Conservation (phyloP, 2,888 invertebrate genomes). For the Stenurella melanura region DNA sequence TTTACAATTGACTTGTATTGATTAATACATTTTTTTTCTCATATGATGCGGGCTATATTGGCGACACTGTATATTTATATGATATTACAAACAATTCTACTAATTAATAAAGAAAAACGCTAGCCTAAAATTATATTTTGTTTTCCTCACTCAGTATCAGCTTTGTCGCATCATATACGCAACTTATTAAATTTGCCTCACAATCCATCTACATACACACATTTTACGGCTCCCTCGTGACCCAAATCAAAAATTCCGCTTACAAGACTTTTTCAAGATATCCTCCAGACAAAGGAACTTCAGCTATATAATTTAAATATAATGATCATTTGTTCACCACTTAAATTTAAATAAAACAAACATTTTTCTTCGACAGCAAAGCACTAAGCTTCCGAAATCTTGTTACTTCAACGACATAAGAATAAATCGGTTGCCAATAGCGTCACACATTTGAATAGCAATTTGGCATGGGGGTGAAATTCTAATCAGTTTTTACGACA, state of each 20-base stretch:
- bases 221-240: not conserved
- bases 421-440: conserved; percentile 74
- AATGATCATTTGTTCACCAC: conserved; percentile 69
- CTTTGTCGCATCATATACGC: not conserved
- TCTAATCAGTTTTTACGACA: conserved; percentile 73
- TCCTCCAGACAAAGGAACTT: conserved; percentile 56
- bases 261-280: conserved; percentile 51
- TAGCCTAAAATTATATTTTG: too few species aligned
- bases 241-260: conserved; percentile 51
- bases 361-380: conserved; percentile 70
- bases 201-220: not conserved
- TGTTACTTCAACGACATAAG: conserved; percentile 72
- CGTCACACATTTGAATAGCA: conserved; percentile 74
- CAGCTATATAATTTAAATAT: conserved; percentile 67
- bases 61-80: too few species aligned
- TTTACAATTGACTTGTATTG: too few species aligned
- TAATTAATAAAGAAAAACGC: too few species aligned
- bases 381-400: conserved; percentile 70
- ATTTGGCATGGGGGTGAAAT: conserved; percentile 73
- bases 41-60: too few species aligned
- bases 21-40: too few species aligned
- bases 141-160: not conserved
- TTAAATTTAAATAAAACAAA: conserved; percentile 73
- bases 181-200: not conserved
- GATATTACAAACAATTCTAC: too few species aligned